Evolutionary conservation across 2,888 invertebrate species (phyloP).

Genomic region (Crematogaster levior): DNA sequence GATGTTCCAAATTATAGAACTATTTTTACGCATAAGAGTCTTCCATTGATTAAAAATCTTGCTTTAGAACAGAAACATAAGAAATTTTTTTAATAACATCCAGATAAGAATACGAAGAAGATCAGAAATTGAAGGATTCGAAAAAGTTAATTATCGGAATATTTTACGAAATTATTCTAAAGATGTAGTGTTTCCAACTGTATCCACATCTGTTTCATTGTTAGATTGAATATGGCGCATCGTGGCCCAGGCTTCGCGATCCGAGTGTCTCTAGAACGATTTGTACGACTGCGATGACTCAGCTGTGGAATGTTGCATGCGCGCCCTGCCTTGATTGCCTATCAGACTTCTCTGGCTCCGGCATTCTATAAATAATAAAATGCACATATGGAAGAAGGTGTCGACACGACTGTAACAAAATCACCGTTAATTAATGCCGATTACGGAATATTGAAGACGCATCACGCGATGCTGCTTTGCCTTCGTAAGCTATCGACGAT

Average conservation of each 20-base stretch:
- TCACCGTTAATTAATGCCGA: conserved; percentile 63
- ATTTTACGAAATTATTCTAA: neutral
- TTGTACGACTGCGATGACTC: conserved; percentile 75
- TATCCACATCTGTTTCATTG: neutral
- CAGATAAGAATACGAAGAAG: neutral
- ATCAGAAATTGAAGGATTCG: neutral
- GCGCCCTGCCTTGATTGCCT: conserved; percentile 81
- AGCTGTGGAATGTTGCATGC: conserved; percentile 78
- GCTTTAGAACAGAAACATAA: neutral
- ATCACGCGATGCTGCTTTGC: neutral
- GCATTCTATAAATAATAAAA: conserved; percentile 75
- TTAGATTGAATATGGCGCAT: neutral
- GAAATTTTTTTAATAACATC: neutral
- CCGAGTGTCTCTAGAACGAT: conserved; percentile 59
- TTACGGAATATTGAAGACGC: neutral
- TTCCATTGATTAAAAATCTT: neutral
- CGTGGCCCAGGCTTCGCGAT: neutral
- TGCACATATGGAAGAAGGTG: conserved; percentile 51
- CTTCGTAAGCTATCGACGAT: neutral
- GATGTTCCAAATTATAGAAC: neutral
- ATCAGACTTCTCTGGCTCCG: conserved; percentile 74
- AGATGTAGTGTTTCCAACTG: neutral
- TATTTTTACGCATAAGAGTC: neutral
- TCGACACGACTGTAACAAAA: conserved; percentile 55
- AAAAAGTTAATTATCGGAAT: neutral